Base-by-base conservation (phyloP, 2,113 vertebrate species). In the Hemichromis elongatus region DNA sequence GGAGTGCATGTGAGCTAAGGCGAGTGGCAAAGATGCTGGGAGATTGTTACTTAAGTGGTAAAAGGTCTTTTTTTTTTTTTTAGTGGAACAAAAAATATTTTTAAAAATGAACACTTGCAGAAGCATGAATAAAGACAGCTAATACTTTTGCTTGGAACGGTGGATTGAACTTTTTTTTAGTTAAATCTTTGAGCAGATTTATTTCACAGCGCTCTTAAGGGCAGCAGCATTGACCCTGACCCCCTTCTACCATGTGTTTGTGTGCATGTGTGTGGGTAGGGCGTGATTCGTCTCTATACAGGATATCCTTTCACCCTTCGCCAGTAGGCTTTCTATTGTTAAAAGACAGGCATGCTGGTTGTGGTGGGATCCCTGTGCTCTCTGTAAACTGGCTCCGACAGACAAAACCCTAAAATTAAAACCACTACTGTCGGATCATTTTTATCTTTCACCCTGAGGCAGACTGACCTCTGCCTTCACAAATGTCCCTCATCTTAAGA, bases 271-370 rank as follows among this genome's bases (percentile, higher is more conserved):
- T 91, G 92, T 84, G 86, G 85, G 88, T 75, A 84, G 95, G 92
- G 94, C 79, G 95, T 94, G 94, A 95, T 95, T 95, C 90, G 77
- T 91, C 92, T 93, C 94, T 93, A 95, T 96, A 95, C 96, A 97
- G 96, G 96, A 97, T 96, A 93, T 97, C 96, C 96, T 93, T 90
- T 95, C 90, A 86, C 91, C 91, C 92, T 83, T 82, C 87, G 90
- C 90, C 95, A 94, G 91, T 91, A 93, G 89, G 88, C 86, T 92
- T 92, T 91, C 95, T 94, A 96, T 96, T 97, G 95, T 97, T 96
- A 95, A 90, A 82, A 92, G 83, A 89, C 85, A 91, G 81, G 90
- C 90, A 91, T 54, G 78, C 70, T 75, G 82, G 86, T 79, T 86
- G 63, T 77, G 80, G 89, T 88, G 81, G 80, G 89, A 92, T 87